Percentiles rank a stretch among this genome's conserved stretches.
These are phyloP conservation scores for Caenorhabditis virilis DNA, from an alignment of 2,888 invertebrate species.

Conservation along the genomic window DNA sequence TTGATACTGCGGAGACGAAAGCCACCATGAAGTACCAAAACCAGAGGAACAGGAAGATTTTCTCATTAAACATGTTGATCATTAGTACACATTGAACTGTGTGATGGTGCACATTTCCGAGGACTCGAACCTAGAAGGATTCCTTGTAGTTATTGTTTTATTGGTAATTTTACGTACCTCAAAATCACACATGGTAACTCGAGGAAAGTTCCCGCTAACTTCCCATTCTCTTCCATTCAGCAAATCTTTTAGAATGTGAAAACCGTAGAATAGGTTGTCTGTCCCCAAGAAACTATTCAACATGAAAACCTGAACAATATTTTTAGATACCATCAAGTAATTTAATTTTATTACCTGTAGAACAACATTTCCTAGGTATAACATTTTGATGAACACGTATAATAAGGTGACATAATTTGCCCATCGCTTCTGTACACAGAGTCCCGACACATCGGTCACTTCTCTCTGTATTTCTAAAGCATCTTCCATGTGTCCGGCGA, in stretches of 20 bases:
- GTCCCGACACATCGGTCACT: conserved; percentile 67
- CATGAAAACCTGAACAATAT: conserved; percentile 67
- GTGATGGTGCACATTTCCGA: conserved; percentile 69
- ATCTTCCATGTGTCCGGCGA: conserved; percentile 69
- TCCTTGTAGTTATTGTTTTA: not conserved
- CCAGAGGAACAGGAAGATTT: conserved; percentile 68
- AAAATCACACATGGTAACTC: conserved; percentile 70
- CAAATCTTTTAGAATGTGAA: conserved; percentile 69
- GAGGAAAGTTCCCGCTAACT: conserved; percentile 68
- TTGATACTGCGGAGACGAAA: conserved; percentile 65
- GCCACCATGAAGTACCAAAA: conserved; percentile 70
- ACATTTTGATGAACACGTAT: conserved; percentile 69
- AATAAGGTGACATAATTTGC: conserved; percentile 69
- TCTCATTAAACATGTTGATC: conserved; percentile 67
- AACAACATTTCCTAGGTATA: conserved; percentile 69
- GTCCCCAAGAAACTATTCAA: conserved; percentile 69
- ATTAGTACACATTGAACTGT: conserved; percentile 69
- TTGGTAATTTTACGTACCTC: conserved; percentile 47
- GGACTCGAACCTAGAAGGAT: conserved; percentile 68
- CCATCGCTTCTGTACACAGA: conserved; percentile 69
- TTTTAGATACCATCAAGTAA: not conserved
- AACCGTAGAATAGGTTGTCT: conserved; percentile 69
- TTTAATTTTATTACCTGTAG: conserved; percentile 42
- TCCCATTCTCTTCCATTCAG: conserved; percentile 69
- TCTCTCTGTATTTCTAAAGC: conserved; percentile 69